Conservation (phyloP, 2,797 vertebrate genomes). For the Dipus sagitta region DNA sequence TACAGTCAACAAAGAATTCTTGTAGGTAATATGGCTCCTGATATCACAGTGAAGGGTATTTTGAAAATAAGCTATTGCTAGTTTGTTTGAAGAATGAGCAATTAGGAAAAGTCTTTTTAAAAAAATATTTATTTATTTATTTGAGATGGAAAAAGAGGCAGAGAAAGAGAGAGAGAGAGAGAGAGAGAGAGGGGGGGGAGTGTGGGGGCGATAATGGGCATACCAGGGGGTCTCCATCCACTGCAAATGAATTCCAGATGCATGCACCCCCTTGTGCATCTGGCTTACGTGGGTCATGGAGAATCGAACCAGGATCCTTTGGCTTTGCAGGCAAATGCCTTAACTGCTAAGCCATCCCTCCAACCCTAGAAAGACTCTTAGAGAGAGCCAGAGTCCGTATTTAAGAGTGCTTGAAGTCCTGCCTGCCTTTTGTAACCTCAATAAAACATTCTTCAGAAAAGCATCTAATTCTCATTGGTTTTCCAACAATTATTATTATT, state of each 20-base stretch:
- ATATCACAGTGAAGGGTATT: slow-evolving; percentile 10
- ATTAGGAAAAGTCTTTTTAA: slow-evolving; percentile 29
- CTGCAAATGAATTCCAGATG: no score
- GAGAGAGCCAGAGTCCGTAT: background rate
- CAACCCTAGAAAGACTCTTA: background rate
- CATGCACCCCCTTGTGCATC: no score
- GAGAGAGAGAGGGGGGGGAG: no score
- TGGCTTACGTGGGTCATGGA: no score
- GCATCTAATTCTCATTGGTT: background rate
- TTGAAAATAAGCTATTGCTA: slow-evolving; percentile 20
- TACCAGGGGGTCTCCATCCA: no score
- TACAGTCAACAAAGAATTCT: slow-evolving; percentile 7
- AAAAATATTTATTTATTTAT: no score
- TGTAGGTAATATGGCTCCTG: slow-evolving; percentile 10
- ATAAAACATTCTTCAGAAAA: slow-evolving; percentile 38
- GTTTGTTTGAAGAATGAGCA: slow-evolving; percentile 37
- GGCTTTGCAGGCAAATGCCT: no score
- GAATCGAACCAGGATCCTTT: no score
- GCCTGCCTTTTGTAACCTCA: slow-evolving; percentile 16
- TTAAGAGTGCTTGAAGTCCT: background rate
- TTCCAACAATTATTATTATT: background rate
- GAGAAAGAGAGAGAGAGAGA: no score
- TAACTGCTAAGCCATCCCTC: no score
- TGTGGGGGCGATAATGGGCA: no score
- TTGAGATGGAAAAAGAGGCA: no score